A percentile compares a stretch with the other conserved stretches of the same genome.
Evolutionary conservation across 1,140 invertebrate genomes (phyloP).

Genomic region (Papilio aristodemus): DNA sequence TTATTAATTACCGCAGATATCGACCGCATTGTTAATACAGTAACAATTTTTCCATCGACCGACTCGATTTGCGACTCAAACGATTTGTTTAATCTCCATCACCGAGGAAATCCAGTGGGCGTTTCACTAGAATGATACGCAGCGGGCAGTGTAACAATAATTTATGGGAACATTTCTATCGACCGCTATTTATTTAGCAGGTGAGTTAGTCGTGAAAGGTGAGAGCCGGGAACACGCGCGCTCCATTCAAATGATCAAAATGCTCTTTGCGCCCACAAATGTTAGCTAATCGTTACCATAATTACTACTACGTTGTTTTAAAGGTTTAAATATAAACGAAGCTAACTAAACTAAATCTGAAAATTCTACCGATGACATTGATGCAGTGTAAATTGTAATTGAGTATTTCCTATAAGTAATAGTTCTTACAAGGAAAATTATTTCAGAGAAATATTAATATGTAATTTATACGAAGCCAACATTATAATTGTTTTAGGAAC

Average conservation of each 20-base stretch:
- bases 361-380: too few species aligned
- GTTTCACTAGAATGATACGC: conserved; percentile 41
- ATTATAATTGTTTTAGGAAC: too few species aligned
- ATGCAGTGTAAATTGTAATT: too few species aligned
- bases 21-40: conserved; percentile 16
- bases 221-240: conserved; percentile 36
- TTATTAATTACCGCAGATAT: too few species aligned
- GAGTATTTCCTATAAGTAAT: too few species aligned
- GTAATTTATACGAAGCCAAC: too few species aligned
- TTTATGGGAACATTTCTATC: conserved; percentile 61
- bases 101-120: conserved; percentile 48
- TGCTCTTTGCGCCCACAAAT: neutral
- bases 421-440: too few species aligned
- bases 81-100: conserved; percentile 36
- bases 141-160: conserved; percentile 51
- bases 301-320: neutral
- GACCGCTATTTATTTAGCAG: conserved; percentile 52
- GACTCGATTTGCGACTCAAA: conserved; percentile 38
- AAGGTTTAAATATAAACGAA: neutral
- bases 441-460: too few species aligned
- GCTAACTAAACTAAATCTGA: too few species aligned
- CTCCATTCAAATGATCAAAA: conserved; percentile 6
- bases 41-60: conserved; percentile 22
- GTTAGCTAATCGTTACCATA: conserved; percentile 16
- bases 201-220: conserved; percentile 55